These are phyloP conservation scores for Nomada lathburiana DNA, from an alignment of 2,888 invertebrate species.

Conservation along the genomic window DNA sequence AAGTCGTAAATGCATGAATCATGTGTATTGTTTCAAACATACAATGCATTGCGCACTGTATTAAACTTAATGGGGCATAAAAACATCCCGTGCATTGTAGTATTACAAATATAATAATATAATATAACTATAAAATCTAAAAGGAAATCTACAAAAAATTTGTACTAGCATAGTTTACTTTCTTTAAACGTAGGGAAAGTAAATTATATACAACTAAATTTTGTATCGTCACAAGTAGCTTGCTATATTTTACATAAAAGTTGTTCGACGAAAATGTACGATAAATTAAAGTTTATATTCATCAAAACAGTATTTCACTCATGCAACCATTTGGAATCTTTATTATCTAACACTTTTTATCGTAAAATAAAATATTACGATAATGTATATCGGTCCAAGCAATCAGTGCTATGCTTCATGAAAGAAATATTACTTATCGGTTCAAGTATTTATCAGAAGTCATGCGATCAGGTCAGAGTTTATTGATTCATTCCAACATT, in stretches of 20 bases:
- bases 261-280: neutral
- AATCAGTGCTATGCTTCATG: conserved; percentile 26
- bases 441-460: conserved; percentile 58
- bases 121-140: conserved; percentile 39
- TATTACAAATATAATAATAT: conserved; percentile 67
- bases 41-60: conserved; percentile 53
- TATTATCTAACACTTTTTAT: conserved; percentile 4
- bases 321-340: conserved; percentile 21
- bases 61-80: conserved; percentile 44
- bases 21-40: conserved; percentile 44
- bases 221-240: neutral
- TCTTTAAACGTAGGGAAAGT: conserved; percentile 8
- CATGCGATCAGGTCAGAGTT: conserved; percentile 63
- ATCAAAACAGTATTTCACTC: conserved; percentile 22
- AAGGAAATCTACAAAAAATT: conserved; percentile 22
- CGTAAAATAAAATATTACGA: conserved; percentile 10
- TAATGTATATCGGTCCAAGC: conserved; percentile 19
- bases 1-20: conserved; percentile 35
- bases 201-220: conserved; percentile 23
- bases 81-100: conserved; percentile 52
- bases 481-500: conserved; percentile 52
- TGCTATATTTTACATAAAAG: neutral
- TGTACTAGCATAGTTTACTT: conserved; percentile 35
- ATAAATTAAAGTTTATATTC: conserved; percentile 6
- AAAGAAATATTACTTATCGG: conserved; percentile 35